A percentile compares a stretch with the other conserved stretches of the same genome.
Conservation (phyloP, 2,113 vertebrate species). For the Psophia crepitans region DNA sequence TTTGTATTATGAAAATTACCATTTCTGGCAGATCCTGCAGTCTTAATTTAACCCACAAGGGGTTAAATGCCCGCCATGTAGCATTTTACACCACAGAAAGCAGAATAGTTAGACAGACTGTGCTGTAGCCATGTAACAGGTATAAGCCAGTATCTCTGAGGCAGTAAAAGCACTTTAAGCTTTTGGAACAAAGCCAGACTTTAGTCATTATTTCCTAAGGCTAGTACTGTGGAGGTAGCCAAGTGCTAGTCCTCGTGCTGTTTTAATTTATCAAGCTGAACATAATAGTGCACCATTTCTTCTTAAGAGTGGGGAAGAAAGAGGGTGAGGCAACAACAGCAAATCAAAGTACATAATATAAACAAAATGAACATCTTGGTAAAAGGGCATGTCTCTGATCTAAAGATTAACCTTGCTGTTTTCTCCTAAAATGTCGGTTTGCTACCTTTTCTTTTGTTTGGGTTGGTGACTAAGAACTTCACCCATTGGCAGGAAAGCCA, state of each 20-base stretch:
- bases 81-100: neutral
- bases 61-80: neutral
- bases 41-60: neutral
- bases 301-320: neutral
- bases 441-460: conserved; percentile 28
- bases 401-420: neutral
- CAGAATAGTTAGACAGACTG: neutral
- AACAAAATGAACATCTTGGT: neutral
- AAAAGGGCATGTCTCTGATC: neutral
- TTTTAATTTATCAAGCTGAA: conserved; percentile 1
- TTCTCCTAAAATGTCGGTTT: neutral
- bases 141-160: neutral
- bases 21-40: neutral
- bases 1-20: neutral
- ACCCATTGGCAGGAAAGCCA: conserved; percentile 38
- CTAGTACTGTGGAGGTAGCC: neutral
- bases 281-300: neutral
- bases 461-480: conserved; percentile 35
- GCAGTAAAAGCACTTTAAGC: neutral
- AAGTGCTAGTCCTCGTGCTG: neutral
- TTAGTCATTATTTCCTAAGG: conserved; percentile 43
- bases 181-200: conserved; percentile 20
- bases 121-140: neutral
- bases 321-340: neutral
- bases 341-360: neutral